A percentile compares a stretch with the other conserved stretches of the same genome.
Conservation (phyloP, 2,888 invertebrate genomes). For the Drosophila infuscata region DNA sequence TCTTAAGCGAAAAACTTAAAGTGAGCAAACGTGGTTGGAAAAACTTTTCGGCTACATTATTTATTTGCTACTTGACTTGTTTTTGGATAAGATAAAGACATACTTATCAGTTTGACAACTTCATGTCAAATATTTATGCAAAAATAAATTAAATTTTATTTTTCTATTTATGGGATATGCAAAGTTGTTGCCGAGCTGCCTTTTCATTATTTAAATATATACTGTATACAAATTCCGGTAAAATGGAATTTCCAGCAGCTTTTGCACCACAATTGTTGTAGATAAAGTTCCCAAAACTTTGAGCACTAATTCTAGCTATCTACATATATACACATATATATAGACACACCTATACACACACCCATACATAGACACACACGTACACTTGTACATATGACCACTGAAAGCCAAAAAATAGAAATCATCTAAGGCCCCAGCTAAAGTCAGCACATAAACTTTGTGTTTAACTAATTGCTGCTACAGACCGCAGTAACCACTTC, state of each 20-base stretch:
- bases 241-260: constrained; percentile 21
- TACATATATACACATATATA: not conserved
- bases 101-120: not conserved
- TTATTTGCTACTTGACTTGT: not conserved
- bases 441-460: constrained; percentile 65
- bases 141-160: not conserved
- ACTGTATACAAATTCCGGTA: constrained; percentile 3
- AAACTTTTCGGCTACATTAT: not conserved
- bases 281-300: constrained; percentile 37
- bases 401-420: constrained; percentile 8
- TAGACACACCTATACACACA: not conserved
- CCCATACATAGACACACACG: not conserved
- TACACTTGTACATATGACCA: constrained; percentile 17
- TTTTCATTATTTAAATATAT: constrained; percentile 1
- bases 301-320: not conserved
- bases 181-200: not conserved
- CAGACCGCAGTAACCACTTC: constrained; percentile 23
- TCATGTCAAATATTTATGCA: not conserved
- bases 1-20: not conserved
- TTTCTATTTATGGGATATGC: not conserved
- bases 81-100: not conserved
- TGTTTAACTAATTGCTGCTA: constrained; percentile 67
- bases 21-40: not conserved
- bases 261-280: constrained; percentile 27
- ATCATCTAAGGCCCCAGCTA: constrained; percentile 7